Evolutionary conservation across 35 echinoderm and acorn worm genomes (phyloP).

Genomic region (Diadema setosum): DNA sequence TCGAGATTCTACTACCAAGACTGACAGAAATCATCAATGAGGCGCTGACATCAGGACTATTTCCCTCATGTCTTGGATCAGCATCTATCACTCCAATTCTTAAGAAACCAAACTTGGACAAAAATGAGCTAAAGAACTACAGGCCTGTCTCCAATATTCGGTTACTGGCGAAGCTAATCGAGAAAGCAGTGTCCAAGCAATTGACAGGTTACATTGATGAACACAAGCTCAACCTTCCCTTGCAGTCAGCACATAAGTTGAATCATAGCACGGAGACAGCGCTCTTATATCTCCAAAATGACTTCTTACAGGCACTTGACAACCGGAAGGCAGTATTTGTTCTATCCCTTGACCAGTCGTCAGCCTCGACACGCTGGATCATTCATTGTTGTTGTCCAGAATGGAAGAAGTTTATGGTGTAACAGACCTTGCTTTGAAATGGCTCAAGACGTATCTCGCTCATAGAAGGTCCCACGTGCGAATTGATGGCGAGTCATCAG

Average conservation of each 20-base stretch:
- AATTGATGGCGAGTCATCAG: not conserved
- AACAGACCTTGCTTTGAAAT: not conserved
- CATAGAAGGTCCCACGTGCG: not conserved
- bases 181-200: conserved; percentile 25
- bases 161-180: conserved; percentile 41
- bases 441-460: not conserved
- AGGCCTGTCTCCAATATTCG: conserved; percentile 40
- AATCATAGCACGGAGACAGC: conserved; percentile 37
- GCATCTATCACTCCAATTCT: conserved; percentile 34
- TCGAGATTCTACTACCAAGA: not conserved
- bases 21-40: conserved; percentile 35
- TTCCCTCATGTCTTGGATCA: conserved; percentile 12
- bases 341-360: not conserved
- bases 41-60: not conserved
- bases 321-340: not conserved
- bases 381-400: not conserved
- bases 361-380: conserved; percentile 43
- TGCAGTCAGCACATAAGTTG: conserved; percentile 15
- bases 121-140: conserved; percentile 25
- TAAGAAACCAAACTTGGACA: conserved; percentile 43
- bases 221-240: not conserved
- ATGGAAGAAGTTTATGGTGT: not conserved
- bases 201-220: not conserved
- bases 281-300: conserved; percentile 4
- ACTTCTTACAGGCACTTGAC: conserved; percentile 10